Evolutionary conservation across 2,113 vertebrate genomes (phyloP), one percentile per base, ranked within the genome.

Genomic region (Ellobius talpinus): DNA sequence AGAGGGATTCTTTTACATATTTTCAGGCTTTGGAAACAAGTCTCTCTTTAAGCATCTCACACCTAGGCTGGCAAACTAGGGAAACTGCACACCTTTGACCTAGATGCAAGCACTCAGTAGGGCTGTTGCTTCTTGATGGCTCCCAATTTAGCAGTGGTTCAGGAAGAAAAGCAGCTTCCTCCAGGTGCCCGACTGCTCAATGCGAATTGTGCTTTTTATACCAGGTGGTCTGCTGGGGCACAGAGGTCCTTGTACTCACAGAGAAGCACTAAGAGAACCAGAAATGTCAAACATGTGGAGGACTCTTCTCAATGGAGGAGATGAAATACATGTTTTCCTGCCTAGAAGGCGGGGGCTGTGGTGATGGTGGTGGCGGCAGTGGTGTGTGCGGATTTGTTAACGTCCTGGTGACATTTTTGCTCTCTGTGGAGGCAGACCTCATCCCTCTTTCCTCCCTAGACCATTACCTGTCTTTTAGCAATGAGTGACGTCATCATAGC

Each of bases 1-100:
- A 93, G 24, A 65, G 61, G 24, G 94, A 94, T 87, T 87, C 86
- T 21, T 91, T 91, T 70, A 91, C 89, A 87, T 96, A 95, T 82
- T 90, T 88, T 66, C 45, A 90, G 92, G 92, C 47, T 0, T 78
- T n/a, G 39, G 42, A 96, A 91, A 94, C 66, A 68, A 93, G 84
- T 74, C 33, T 84, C 72, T 95, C 14, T 84, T 84, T 70, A 72
- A 77, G 3, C 45, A 90, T 63, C 92, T 91, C 82, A 88, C 78
- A 96, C 66, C 33, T 61, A 77, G 8, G 52, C 11, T 86, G 55
- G 55, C 12, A 77, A 77, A 86, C 55, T 58, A 89, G 39, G 29
- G 23, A 79, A 93, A 81, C 5, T 1, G 0, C 26, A 79, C 33
- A 96, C 10, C 13, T 50, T 86, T 97, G 73, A 87, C 68, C 68